Conservation (phyloP, 2,113 vertebrate species). For the Hepsetus odoe region DNA sequence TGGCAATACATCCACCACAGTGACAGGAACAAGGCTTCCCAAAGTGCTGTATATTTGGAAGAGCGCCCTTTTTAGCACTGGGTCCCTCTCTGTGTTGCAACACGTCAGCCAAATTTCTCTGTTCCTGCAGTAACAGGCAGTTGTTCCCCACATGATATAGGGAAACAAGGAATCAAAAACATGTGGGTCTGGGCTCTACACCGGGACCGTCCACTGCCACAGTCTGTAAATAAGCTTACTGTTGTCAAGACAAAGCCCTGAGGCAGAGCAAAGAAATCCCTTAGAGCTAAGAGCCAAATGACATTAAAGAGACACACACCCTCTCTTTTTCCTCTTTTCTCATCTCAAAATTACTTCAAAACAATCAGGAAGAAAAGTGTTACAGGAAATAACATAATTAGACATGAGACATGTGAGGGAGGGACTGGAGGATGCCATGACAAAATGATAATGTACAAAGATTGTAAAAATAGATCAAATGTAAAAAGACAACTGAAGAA, state of each 20-base stretch:
- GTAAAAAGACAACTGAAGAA: too few relatives aligned
- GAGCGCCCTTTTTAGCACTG: too few relatives aligned
- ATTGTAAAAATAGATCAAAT: too few relatives aligned
- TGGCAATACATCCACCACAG: too few relatives aligned
- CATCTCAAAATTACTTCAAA: conserved; percentile 1
- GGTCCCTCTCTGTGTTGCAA: too few relatives aligned
- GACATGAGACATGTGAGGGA: not conserved
- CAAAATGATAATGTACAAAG: too few relatives aligned
- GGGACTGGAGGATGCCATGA: not conserved
- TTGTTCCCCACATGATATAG: too few relatives aligned
- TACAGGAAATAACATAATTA: conserved; percentile 8
- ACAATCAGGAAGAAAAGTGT: conserved; percentile 15
- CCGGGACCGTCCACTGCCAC: conserved; percentile 27
- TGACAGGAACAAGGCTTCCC: too few relatives aligned
- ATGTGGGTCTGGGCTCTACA: conserved; percentile 17
- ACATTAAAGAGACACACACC: not conserved
- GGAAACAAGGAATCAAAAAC: too few relatives aligned
- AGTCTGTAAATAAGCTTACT: conserved; percentile 50
- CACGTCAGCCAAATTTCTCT: too few relatives aligned
- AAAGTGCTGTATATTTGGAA: too few relatives aligned
- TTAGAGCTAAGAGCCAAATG: conserved; percentile 5
- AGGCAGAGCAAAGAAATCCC: conserved; percentile 34
- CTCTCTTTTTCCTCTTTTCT: not conserved
- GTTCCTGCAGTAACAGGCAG: too few relatives aligned
- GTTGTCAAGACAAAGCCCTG: conserved; percentile 43